Base-by-base conservation (phyloP, 2,797 vertebrate genomes). In the Malacoctenus gilli region DNA sequence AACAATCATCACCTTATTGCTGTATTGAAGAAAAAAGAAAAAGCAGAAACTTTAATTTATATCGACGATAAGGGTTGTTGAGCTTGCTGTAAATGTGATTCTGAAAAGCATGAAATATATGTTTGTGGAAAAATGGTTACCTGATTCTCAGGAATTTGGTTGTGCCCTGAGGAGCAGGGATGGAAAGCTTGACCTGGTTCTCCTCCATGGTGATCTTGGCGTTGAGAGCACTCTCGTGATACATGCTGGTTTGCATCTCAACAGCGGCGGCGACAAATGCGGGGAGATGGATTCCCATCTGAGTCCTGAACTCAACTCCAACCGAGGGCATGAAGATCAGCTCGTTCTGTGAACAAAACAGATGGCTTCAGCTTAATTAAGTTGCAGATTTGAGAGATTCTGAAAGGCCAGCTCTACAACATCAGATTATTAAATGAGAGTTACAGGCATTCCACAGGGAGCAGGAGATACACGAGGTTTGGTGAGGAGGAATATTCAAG, bases 191-290 rank as follows among this genome's bases (percentile, higher is more conserved):
- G 68, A 97, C 49, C 38, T 94, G 87, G 39, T 85, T 86, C 10
- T 85, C 41, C 30, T 84, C 92, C 68, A 93, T 58, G 65, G 77
- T 84, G 59, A 95, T 30, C 28, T 79, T 91, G 14, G 92, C 92
- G 71, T 94, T 93, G 52, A 96, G 69, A 16, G 88, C 83, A 31
- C 94, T 95, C 79, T 98, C 95, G 3, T 96, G 95, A 82, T 94
- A 96, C 38, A 98, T 64, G 72, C 89, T 94, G 59, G 92, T 93
- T 76, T 91, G 93, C 88, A 96, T 91, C 70, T 95, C 93, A 47
- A 98, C 89, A 0, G 89, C 87, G 4, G 89, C 94, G 52, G 18
- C 90, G 13, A 93, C 77, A 75, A 96, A 94, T 65, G 94, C 90
- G 4, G 96, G 96, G 11, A 96, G 50, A 22, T 92, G 63, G 67